A percentile compares a stretch with the other conserved stretches of the same genome.
Conservation (phyloP, 2,113 vertebrate species). For the Otocyon megalotis region DNA sequence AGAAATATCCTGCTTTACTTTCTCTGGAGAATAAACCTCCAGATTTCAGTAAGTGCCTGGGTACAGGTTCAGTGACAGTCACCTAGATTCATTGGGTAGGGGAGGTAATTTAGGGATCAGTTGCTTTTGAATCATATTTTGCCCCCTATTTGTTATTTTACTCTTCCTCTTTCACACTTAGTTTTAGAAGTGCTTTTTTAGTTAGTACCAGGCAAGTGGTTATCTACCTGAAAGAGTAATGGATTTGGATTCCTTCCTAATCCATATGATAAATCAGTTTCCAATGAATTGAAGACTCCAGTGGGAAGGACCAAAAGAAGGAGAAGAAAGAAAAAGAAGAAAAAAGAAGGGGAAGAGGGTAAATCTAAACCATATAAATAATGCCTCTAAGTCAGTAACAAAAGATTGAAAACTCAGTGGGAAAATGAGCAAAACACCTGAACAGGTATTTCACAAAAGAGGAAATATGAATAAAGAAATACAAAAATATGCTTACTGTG, state of each 20-base stretch:
- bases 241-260: not conserved
- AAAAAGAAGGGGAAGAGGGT: not conserved
- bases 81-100: not conserved
- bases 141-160: not conserved
- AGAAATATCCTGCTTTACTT: not conserved
- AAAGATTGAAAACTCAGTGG: not conserved
- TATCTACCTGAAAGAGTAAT: not conserved
- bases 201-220: not conserved
- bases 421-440: not conserved
- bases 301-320: not conserved
- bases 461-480: not conserved
- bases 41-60: not conserved
- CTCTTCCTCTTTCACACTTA: not conserved
- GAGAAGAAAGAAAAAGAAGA: not conserved
- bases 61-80: not conserved
- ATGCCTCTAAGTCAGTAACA: not conserved
- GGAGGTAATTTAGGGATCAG: not conserved
- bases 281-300: not conserved
- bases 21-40: not conserved
- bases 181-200: slow-evolving; percentile 16
- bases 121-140: not conserved
- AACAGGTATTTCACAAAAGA: not conserved
- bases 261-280: not conserved
- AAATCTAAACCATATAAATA: not conserved
- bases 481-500: not conserved